phyloP scores from a whole-genome alignment of 2,797 vertebrate genomes.

The Rhinogobio ventralis region DNA sequence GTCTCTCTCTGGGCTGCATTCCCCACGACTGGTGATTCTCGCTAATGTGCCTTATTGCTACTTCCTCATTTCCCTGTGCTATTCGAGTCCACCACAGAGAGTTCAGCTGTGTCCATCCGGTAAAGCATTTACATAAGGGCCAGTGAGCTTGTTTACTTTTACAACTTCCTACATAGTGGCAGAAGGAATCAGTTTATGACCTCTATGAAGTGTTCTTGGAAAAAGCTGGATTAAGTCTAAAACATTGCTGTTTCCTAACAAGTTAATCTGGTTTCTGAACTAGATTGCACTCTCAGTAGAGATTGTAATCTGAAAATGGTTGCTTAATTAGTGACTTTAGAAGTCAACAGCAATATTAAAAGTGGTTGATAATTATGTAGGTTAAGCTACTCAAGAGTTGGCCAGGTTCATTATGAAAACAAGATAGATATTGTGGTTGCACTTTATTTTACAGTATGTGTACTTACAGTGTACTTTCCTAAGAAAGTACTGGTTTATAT shows the following conservation, averaged over 20 bases:
- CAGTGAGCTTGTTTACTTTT: constrained; percentile 26
- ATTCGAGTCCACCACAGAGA: constrained; percentile 18
- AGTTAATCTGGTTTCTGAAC: background rate
- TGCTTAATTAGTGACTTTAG: background rate
- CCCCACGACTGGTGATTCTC: background rate
- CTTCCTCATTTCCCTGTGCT: constrained; percentile 37
- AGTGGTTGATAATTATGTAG: background rate
- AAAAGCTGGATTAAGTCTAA: background rate
- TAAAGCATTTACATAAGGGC: constrained; percentile 47
- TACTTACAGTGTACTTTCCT: no score
- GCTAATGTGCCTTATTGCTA: background rate
- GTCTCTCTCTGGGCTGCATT: constrained; percentile 45
- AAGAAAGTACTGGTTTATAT: no score
- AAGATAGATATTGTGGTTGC: background rate
- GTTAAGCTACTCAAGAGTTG: background rate
- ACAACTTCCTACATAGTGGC: constrained; percentile 4
- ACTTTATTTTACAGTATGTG: no score
- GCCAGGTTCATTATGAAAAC: background rate
- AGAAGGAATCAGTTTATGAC: constrained; percentile 11
- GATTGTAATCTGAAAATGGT: background rate
- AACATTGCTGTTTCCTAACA: constrained; percentile 8
- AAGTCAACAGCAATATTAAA: background rate
- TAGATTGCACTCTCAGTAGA: background rate
- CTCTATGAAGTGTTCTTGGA: constrained; percentile 34
- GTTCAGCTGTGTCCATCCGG: constrained; percentile 21